Conservation (phyloP, 2,888 invertebrate species). For the Acleris literana region DNA sequence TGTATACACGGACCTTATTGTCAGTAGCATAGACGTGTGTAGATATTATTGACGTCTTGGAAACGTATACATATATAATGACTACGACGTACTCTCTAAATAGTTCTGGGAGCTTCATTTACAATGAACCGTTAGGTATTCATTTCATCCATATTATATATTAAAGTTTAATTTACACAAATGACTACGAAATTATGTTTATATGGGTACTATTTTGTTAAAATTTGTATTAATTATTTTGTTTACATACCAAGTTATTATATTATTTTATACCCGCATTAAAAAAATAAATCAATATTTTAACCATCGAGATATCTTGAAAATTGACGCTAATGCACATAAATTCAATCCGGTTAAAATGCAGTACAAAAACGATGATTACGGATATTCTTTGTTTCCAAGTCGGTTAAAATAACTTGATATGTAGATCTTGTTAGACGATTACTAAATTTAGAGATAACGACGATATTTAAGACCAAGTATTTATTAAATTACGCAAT, state of each 20-base stretch:
- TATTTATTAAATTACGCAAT: not conserved
- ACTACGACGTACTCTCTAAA: too few relatives aligned
- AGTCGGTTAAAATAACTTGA: conserved; percentile 10
- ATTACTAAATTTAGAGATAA: conserved; percentile 16
- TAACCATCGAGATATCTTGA: too few relatives aligned
- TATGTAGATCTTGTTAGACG: conserved; percentile 24
- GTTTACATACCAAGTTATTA: conserved; percentile 18
- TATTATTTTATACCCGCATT: not conserved
- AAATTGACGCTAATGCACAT: too few relatives aligned
- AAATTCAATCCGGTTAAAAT: too few relatives aligned
- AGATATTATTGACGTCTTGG: too few relatives aligned
- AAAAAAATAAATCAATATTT: too few relatives aligned
- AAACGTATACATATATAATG: too few relatives aligned
- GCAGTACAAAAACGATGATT: too few relatives aligned
- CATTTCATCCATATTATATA: conserved; percentile 33
- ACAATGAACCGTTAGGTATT: conserved; percentile 4
- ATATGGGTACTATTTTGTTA: conserved; percentile 26
- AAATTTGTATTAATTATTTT: conserved; percentile 18
- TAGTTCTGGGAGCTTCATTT: too few relatives aligned
- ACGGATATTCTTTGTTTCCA: too few relatives aligned
- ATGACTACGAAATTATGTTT: conserved; percentile 25
- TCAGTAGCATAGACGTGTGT: not conserved
- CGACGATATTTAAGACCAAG: conserved; percentile 8
- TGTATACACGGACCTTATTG: too few relatives aligned
- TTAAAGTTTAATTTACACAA: conserved; percentile 25